These are phyloP conservation scores for Serripes groenlandicus DNA, from an alignment of 2,888 invertebrate species.

Conservation along the genomic window DNA sequence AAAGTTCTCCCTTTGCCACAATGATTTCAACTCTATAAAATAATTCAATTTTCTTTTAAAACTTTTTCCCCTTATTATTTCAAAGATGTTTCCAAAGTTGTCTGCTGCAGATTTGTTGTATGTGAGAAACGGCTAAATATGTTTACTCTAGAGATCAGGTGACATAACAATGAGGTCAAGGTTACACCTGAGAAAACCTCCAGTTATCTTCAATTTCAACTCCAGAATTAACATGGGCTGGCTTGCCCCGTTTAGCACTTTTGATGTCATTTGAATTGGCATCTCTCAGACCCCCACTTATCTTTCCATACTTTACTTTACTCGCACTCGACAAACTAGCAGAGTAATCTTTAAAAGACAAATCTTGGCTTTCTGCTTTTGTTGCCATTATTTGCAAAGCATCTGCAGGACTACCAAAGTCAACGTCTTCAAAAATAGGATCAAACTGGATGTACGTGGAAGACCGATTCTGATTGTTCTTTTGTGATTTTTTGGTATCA, in stretches of 20 bases:
- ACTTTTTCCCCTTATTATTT: neutral
- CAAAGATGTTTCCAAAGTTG: neutral
- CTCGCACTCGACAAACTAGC: constrained; percentile 44
- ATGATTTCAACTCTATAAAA: neutral
- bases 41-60: neutral
- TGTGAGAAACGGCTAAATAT: neutral
- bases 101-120: neutral
- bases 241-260: constrained; percentile 63
- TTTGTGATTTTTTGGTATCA: constrained; percentile 62
- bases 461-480: constrained; percentile 74
- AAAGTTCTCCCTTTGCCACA: no score
- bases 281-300: constrained; percentile 56
- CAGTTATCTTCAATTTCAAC: constrained; percentile 71
- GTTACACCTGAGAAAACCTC: constrained; percentile 72
- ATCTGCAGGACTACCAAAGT: constrained; percentile 68
- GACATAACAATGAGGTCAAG: neutral
- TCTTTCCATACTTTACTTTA: constrained; percentile 56
- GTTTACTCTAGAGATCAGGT: neutral
- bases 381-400: constrained; percentile 9
- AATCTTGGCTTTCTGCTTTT: constrained; percentile 24
- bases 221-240: constrained; percentile 54
- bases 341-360: constrained; percentile 51
- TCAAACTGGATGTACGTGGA: constrained; percentile 83
- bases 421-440: constrained; percentile 82
- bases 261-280: constrained; percentile 62